Evolutionary conservation across 2,888 invertebrate genomes (phyloP).

Genomic region (Synanthedon tipuliformis): DNA sequence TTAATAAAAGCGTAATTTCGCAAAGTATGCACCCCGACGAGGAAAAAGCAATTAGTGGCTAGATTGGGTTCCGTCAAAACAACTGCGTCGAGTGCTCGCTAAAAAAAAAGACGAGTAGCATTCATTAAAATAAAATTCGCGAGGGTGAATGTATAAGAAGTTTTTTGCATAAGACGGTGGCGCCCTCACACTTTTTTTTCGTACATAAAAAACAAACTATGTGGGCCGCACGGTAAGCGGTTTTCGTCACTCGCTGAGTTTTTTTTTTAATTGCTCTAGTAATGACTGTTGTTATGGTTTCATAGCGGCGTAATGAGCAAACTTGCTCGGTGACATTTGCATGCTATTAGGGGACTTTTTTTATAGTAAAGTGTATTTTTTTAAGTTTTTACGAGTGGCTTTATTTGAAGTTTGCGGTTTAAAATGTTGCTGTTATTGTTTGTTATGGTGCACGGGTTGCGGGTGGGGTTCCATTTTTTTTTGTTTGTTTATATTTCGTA

Average conservation of each 20-base stretch:
- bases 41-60: constrained; percentile 71
- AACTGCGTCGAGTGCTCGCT: constrained; percentile 53
- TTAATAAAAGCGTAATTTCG: constrained; percentile 68
- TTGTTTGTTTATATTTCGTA: constrained; percentile 34
- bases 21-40: constrained; percentile 60
- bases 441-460: constrained; percentile 20
- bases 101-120: constrained; percentile 56
- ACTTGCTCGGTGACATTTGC: constrained; percentile 60
- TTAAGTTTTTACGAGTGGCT: constrained; percentile 49
- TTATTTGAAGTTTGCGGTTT: constrained; percentile 60
- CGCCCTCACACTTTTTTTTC: constrained; percentile 60
- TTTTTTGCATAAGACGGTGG: constrained; percentile 69
- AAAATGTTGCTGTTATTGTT: constrained; percentile 61
- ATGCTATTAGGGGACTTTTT: constrained; percentile 55
- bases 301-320: constrained; percentile 59
- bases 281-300: constrained; percentile 67
- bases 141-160: constrained; percentile 69
- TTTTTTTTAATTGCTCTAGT: constrained; percentile 66
- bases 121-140: constrained; percentile 67
- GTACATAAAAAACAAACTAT: constrained; percentile 56
- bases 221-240: constrained; percentile 64
- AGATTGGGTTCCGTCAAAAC: constrained; percentile 70
- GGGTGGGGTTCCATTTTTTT: constrained; percentile 44
- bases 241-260: constrained; percentile 62
- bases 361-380: constrained; percentile 52